Evolutionary conservation across 2,113 vertebrate genomes (phyloP).

Genomic region (Meleagris gallopavo): DNA sequence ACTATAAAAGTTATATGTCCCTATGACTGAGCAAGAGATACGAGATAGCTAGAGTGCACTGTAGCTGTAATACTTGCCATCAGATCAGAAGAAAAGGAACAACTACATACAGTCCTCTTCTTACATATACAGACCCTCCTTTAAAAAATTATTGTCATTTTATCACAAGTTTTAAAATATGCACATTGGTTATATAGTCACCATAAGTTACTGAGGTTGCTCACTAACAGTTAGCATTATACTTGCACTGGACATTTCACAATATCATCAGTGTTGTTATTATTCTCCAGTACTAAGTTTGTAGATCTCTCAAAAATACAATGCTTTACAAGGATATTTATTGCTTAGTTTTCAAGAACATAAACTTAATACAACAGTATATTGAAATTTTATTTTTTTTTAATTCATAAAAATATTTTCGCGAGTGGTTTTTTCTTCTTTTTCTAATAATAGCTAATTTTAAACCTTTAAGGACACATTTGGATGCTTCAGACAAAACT

Average conservation of each 20-base stretch:
- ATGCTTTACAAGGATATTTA: neutral
- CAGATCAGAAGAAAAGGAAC: neutral
- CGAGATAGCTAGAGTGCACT: neutral
- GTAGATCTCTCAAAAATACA: neutral
- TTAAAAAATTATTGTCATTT: neutral
- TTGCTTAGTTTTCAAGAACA: neutral
- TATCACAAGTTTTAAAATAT: neutral
- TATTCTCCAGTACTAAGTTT: neutral
- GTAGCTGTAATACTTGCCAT: neutral
- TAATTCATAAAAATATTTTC: neutral
- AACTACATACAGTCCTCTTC: neutral
- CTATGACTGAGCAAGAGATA: neutral
- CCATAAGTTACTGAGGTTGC: neutral
- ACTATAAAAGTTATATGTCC: neutral
- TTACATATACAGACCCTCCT: neutral
- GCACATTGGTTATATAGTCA: neutral
- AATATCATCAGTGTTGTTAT: neutral
- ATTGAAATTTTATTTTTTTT: neutral
- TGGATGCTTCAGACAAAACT: neutral
- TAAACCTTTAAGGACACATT: neutral
- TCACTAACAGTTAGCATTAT: neutral
- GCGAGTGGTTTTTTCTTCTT: no score
- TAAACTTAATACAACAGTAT: neutral
- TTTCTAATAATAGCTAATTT: neutral
- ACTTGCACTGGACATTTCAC: neutral